Evolutionary conservation across 2,797 vertebrate species (phyloP), one percentile per base, ranked within the genome.

Genomic region (Bothrops alternatus): DNA sequence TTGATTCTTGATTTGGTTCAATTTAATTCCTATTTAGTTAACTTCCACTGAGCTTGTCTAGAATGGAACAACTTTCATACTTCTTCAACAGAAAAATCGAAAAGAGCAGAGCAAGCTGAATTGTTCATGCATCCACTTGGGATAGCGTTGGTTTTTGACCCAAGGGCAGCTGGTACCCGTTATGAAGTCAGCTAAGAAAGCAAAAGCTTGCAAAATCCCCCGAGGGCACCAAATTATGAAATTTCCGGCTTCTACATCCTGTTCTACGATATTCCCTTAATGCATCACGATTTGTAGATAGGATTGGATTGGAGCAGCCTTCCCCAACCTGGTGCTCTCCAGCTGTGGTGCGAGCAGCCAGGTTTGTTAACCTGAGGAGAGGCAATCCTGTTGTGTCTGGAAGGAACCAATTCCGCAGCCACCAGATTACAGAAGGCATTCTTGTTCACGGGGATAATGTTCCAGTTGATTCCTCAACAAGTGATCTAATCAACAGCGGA

Each of bases 61-160:
- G 73, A 4, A 11, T 78, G 18, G 18, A 78, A 78, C 18, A 7
- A 2, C 50, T 73, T 56, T 65, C 25, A 18, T 14, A 42, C 18
- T 78, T 57, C 32, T 32, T 95, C 95, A 95, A 96, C 94, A 94
- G 93, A 96, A 96, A 94, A 95, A 90, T 95, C 95, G 93, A 93
- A 2, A 93, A 96, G 95, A 95, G 91, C 92, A 53, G 2, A 16
- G 91, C 95, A 94, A 96, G 93, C 95, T 92, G 95, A 95, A 92
- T 94, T 3, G 69, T 95, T 37, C 92, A 92, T 95, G 93, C 25
- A 55, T 3, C n/a, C 65, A 26, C 6, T 73, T 25, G n/a, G 28
- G 28, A 28, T 10, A n/a, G 42, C 1, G 13, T 32, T 23, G 69
- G 16, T 8, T 73, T 73, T 18, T 87, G 28, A 87, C 11, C 11